Percentiles rank a stretch among this genome's conserved stretches.
These are phyloP conservation scores for Drosophila malerkotliana DNA, from an alignment of 1,140 invertebrate genomes.

Conservation along the genomic window DNA sequence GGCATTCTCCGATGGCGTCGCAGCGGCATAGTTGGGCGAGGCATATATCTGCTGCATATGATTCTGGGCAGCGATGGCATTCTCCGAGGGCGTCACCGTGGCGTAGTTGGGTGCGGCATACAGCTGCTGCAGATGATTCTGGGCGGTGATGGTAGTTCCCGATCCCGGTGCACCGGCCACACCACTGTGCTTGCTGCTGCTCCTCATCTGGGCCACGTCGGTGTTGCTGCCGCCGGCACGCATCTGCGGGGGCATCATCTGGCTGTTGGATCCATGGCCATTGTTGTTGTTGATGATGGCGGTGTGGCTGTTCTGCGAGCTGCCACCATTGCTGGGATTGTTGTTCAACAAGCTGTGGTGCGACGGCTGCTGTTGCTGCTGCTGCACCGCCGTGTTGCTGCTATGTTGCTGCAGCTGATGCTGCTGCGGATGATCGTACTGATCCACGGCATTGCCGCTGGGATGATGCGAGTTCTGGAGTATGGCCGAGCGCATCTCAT, in stretches of 20 bases:
- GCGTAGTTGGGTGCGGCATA: slow-evolving; percentile 70
- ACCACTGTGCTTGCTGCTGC: slow-evolving; percentile 41
- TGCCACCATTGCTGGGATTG: slow-evolving; percentile 54
- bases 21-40: slow-evolving; percentile 66
- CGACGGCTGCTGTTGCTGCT: slow-evolving; percentile 38
- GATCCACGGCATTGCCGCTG: slow-evolving; percentile 69
- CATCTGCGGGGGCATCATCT: slow-evolving; percentile 48
- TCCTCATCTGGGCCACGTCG: slow-evolving; percentile 35
- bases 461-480: slow-evolving; percentile 82
- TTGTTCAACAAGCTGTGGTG: slow-evolving; percentile 55
- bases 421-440: slow-evolving; percentile 45
- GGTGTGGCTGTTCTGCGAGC: slow-evolving; percentile 28
- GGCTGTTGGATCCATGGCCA: slow-evolving; percentile 43
- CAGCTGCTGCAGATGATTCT: slow-evolving; percentile 62
- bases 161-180: slow-evolving; percentile 11
- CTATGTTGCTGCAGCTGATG: slow-evolving; percentile 51
- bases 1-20: slow-evolving; percentile 67
- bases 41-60: slow-evolving; percentile 70
- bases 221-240: slow-evolving; percentile 40
- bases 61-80: slow-evolving; percentile 35
- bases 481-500: slow-evolving; percentile 77
- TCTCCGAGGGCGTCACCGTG: slow-evolving; percentile 69
- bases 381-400: slow-evolving; percentile 34
- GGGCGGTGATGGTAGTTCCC: slow-evolving; percentile 2
- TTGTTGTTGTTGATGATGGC: slow-evolving; percentile 60